phyloP scores from a whole-genome alignment of 1,140 invertebrate genomes.

The Melanaphis sacchari region DNA sequence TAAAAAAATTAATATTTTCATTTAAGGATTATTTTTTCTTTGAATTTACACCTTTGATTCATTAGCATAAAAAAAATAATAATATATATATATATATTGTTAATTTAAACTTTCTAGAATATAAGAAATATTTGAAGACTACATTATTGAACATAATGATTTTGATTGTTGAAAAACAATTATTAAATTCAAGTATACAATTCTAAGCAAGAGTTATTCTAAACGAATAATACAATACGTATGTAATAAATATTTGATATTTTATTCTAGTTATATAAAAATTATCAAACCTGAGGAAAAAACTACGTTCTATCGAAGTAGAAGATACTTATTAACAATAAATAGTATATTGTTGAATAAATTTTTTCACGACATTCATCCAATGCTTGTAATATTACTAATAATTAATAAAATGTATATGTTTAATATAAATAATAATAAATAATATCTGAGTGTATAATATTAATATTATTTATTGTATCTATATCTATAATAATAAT shows the following conservation, averaged over 20 bases:
- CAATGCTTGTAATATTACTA: not conserved
- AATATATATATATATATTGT: not conserved
- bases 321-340: not conserved
- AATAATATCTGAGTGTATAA: too few species aligned
- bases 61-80: not conserved
- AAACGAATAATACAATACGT: not conserved
- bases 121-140: not conserved
- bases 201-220: not conserved
- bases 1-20: not conserved
- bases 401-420: too few species aligned
- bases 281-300: not conserved
- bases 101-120: not conserved
- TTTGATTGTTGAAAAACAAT: not conserved
- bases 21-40: not conserved
- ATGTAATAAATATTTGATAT: not conserved
- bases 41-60: not conserved
- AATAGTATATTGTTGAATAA: not conserved
- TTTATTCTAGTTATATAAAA: not conserved
- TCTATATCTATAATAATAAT: not conserved
- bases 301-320: not conserved
- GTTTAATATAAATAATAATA: too few species aligned
- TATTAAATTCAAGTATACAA: too few species aligned
- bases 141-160: not conserved
- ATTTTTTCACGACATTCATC: not conserved
- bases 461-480: not conserved